Evolutionary conservation across 2,797 vertebrate genomes (phyloP).

Genomic region (Spondyliosoma cantharus): DNA sequence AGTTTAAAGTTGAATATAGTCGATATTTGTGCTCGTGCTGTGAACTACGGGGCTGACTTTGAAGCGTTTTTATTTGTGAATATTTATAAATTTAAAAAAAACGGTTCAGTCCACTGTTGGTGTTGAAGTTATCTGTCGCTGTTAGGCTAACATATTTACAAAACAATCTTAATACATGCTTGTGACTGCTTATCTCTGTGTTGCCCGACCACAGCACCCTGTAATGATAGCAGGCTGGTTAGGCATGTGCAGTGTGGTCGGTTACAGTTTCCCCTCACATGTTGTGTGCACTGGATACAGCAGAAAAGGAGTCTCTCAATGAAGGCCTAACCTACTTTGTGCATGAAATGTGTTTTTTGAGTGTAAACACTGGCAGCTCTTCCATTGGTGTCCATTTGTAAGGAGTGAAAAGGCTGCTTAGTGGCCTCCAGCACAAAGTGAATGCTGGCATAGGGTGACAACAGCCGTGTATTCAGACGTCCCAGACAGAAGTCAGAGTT

Average conservation of each 20-base stretch:
- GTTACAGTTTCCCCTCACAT: constrained; percentile 37
- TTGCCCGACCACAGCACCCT: constrained; percentile 9
- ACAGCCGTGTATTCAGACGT: constrained; percentile 78
- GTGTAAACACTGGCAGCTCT: constrained; percentile 73
- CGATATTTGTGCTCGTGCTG: background rate
- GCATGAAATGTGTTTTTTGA: constrained; percentile 70
- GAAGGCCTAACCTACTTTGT: constrained; percentile 61
- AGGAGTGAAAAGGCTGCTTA: constrained; percentile 72
- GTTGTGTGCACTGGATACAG: constrained; percentile 12
- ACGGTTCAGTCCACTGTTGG: background rate
- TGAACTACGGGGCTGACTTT: background rate
- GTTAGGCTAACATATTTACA: constrained; percentile 62
- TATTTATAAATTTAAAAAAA: no score
- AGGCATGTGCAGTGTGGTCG: constrained; percentile 46
- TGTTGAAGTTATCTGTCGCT: constrained; percentile 22
- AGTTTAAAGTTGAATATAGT: constrained; percentile 53
- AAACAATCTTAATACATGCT: constrained; percentile 54
- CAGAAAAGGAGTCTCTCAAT: constrained; percentile 24
- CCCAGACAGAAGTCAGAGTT: constrained; percentile 86
- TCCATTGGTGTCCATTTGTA: constrained; percentile 61
- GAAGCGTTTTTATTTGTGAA: background rate
- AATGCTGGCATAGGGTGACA: constrained; percentile 75
- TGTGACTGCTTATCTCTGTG: constrained; percentile 45
- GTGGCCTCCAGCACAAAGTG: constrained; percentile 73
- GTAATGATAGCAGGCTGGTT: constrained; percentile 28